phyloP scores from a whole-genome alignment of 2,888 invertebrate genomes.

The Parapristionchus giblindavisi region DNA sequence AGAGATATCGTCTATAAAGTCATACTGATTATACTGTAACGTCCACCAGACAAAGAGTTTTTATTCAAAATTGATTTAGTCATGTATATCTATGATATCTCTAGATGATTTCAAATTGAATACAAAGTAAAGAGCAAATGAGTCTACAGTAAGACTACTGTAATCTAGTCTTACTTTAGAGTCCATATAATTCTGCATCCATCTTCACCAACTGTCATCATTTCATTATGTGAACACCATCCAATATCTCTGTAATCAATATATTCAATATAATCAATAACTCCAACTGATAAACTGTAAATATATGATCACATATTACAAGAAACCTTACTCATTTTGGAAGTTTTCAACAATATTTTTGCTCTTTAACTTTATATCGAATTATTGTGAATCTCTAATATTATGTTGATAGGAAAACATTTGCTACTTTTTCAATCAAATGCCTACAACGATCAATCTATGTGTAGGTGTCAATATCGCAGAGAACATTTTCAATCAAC shows the following conservation, averaged over 20 bases:
- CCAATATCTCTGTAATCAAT: background rate
- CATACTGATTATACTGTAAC: background rate
- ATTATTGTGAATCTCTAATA: too few relatives aligned
- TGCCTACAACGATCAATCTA: background rate
- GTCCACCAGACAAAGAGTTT: background rate
- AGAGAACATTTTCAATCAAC: too few relatives aligned
- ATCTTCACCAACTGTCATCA: slow-evolving; percentile 31
- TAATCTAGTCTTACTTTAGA: slow-evolving; percentile 3
- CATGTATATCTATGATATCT: background rate
- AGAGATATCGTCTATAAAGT: slow-evolving; percentile 26
- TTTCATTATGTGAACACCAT: background rate
- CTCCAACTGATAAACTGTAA: background rate
- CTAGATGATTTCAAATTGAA: background rate
- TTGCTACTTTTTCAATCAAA: too few relatives aligned
- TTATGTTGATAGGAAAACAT: too few relatives aligned
- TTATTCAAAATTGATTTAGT: background rate
- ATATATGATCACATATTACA: too few relatives aligned
- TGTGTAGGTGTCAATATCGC: too few relatives aligned
- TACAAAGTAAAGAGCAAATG: background rate
- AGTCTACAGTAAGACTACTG: background rate
- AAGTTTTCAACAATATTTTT: too few relatives aligned
- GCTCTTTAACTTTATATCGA: too few relatives aligned
- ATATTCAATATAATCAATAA: background rate
- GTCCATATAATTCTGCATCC: slow-evolving; percentile 29
- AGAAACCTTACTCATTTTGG: too few relatives aligned